Percentiles rank a stretch among this genome's conserved stretches.
Conservation (phyloP, 1,140 invertebrate species). For the Dendrolimus kikuchii region DNA sequence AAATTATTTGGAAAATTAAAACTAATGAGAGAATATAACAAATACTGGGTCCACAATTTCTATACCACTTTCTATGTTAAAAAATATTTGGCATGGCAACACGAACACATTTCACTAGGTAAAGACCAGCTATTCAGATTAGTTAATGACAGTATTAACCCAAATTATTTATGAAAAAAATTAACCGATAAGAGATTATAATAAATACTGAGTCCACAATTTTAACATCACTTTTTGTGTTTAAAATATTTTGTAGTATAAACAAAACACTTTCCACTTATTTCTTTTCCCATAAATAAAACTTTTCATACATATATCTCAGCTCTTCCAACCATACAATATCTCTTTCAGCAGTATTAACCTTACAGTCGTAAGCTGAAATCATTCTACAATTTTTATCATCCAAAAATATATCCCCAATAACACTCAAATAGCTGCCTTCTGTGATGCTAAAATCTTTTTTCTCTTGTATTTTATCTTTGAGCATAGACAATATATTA, state of each 20-base stretch:
- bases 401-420: constrained; percentile 60
- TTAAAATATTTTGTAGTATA: neutral
- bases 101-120: too few relatives aligned
- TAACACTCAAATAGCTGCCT: constrained; percentile 37
- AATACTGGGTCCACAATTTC: too few relatives aligned
- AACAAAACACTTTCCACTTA: neutral
- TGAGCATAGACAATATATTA: constrained; percentile 34
- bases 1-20: too few relatives aligned
- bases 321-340: constrained; percentile 58
- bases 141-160: neutral
- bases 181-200: too few relatives aligned
- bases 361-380: constrained; percentile 42
- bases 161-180: neutral
- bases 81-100: too few relatives aligned
- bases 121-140: neutral
- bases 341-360: constrained; percentile 38
- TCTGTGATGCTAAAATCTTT: constrained; percentile 31
- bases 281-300: constrained; percentile 34
- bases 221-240: too few relatives aligned
- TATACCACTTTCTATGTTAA: too few relatives aligned
- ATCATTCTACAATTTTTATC: constrained; percentile 41
- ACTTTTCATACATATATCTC: constrained; percentile 56
- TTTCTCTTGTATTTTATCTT: constrained; percentile 34
- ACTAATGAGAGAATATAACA: too few relatives aligned
- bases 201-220: too few relatives aligned